Conservation (phyloP, 2,797 vertebrate species). For the Mallotus villosus region DNA sequence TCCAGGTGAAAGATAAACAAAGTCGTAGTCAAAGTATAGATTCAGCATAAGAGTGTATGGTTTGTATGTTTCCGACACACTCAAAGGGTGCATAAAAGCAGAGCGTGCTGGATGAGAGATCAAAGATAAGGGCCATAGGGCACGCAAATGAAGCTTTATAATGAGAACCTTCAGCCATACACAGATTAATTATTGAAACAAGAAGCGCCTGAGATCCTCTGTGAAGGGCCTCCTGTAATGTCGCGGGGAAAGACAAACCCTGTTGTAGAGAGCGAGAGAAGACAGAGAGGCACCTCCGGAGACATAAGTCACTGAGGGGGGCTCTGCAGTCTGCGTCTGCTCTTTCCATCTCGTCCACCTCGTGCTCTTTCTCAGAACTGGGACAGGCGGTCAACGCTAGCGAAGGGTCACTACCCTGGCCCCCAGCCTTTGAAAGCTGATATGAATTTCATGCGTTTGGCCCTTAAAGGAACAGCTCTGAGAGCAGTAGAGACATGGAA, state of each 20-base stretch:
- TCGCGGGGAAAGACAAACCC: background rate
- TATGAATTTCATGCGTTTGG: slow-evolving; percentile 57
- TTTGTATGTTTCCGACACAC: slow-evolving; percentile 55
- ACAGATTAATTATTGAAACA: slow-evolving; percentile 76
- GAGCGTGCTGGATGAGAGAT: slow-evolving; percentile 67
- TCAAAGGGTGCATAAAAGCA: slow-evolving; percentile 66
- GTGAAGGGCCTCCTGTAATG: slow-evolving; percentile 68
- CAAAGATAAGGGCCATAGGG: slow-evolving; percentile 78
- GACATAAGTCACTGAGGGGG: too few relatives aligned
- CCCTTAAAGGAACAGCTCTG: slow-evolving; percentile 34
- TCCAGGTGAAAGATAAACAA: too few relatives aligned
- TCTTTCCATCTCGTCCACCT: background rate
- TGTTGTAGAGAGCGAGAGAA: slow-evolving; percentile 48
- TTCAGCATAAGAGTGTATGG: background rate
- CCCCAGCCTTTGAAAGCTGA: slow-evolving; percentile 46
- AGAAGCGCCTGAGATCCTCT: slow-evolving; percentile 75
- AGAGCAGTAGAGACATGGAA: slow-evolving; percentile 22
- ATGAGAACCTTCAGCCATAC: slow-evolving; percentile 69
- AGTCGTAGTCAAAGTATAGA: too few relatives aligned
- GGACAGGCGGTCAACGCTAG: slow-evolving; percentile 37
- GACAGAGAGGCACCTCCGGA: slow-evolving; percentile 45
- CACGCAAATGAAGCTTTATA: slow-evolving; percentile 72
- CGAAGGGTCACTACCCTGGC: slow-evolving; percentile 34
- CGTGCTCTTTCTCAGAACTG: slow-evolving; percentile 15
- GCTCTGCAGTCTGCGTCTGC: background rate